Evolutionary conservation across 1,140 invertebrate genomes (phyloP), one percentile per base, ranked within the genome.

Genomic region (Drepana arcuata): DNA sequence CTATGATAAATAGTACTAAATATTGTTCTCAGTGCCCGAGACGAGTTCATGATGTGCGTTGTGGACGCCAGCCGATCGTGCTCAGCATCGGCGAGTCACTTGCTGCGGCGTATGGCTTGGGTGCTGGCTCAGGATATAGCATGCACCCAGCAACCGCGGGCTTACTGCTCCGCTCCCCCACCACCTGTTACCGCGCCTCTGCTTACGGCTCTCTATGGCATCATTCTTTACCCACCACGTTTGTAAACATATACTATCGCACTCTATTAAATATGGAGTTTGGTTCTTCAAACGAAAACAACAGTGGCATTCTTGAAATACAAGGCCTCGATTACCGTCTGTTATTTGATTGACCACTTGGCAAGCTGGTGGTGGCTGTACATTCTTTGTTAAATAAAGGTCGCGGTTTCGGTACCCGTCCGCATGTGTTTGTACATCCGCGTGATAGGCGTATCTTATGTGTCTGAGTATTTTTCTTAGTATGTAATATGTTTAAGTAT

Each of bases 91-190:
- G 71, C 71, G 0, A 44, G 63, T 11, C 58, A 34, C 2, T 33
- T 81, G 29, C 61, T 81, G 12, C 35, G 59, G 15, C 59, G 66
- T 1, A 72, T 81, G 62, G 77, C 77, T 2, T 77, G 71, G 67
- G 73, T 81, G 1, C 57, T 81, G 1, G 73, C 77, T 2, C 73
- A 81, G 25, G 77, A 81, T 29, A 66, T 78, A 7, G 77, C 73
- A 0, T 78, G 77, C 46, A 69, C 41, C 9, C 59, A 65, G 10
- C 68, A 74, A n/a, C 69, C 65, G 0, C 33, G 61, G 7, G 63
- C 69, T 0, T 49, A 65, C 38, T 80, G 75, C 36, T 12, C 61
- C 1, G 72, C 75, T 0, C 33, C 70, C 1, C 39, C 57, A 0
- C 41, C 59, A 3, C 57, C 44, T 0, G 10, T 65, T 10, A 28